Evolutionary conservation across 2,113 vertebrate genomes (phyloP).

Genomic region (Hemicordylus capensis): DNA sequence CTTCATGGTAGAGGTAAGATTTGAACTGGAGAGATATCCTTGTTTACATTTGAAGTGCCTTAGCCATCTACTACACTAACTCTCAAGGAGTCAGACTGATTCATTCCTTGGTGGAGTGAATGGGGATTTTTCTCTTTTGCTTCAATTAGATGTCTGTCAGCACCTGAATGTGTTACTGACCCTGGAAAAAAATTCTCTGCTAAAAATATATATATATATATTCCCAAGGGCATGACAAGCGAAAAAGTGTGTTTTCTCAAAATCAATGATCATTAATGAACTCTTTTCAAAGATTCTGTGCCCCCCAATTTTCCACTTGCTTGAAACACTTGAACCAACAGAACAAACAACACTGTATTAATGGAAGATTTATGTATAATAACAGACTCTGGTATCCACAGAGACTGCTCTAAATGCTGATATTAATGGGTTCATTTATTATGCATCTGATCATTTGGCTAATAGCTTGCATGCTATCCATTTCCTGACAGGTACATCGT

Average conservation of each 20-base stretch:
- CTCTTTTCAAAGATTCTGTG: neutral
- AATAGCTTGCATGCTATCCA: neutral
- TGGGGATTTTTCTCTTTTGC: neutral
- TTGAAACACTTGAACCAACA: neutral
- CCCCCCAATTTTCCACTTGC: neutral
- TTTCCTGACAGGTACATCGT: neutral
- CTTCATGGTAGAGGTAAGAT: too few species aligned
- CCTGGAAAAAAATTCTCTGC: neutral
- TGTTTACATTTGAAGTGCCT: too few species aligned
- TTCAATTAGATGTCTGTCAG: neutral
- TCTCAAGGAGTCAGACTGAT: neutral
- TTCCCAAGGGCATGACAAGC: neutral
- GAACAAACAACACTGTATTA: neutral
- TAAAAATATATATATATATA: too few species aligned
- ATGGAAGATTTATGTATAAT: slow-evolving; percentile 8
- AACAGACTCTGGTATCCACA: neutral
- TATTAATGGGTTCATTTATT: neutral
- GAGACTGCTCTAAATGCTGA: neutral
- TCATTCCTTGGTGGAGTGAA: neutral
- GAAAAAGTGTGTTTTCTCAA: neutral
- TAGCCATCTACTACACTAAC: too few species aligned
- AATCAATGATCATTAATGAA: neutral
- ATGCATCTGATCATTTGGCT: neutral
- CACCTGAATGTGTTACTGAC: neutral
- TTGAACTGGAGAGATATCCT: too few species aligned